A percentile compares a stretch with the other conserved stretches of the same genome.
These are phyloP conservation scores for Cosmopolites sordidus DNA, from an alignment of 2,888 invertebrate species.

Conservation along the genomic window DNA sequence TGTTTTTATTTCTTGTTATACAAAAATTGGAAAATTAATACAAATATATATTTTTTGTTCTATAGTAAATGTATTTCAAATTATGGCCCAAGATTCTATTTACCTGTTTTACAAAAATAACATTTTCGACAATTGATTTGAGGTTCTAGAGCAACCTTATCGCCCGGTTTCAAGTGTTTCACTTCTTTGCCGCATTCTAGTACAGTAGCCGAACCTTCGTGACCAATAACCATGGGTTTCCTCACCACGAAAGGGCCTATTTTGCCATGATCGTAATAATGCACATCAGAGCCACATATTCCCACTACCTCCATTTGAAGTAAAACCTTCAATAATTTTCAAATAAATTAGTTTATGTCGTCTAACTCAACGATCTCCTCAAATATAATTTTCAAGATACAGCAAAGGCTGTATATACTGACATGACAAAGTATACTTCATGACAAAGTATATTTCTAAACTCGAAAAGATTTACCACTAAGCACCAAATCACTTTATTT, in stretches of 20 bases:
- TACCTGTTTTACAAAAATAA: conserved; percentile 67
- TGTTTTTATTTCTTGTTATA: too few species aligned
- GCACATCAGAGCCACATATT: conserved; percentile 93
- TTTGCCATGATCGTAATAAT: conserved; percentile 78
- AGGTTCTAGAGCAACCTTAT: conserved; percentile 91
- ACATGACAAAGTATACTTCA: too few species aligned
- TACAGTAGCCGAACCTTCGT: conserved; percentile 81
- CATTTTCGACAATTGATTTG: conserved; percentile 81
- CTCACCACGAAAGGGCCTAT: conserved; percentile 83
- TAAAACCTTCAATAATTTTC: conserved; percentile 45
- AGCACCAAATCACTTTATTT: too few species aligned
- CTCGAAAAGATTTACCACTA: too few species aligned
- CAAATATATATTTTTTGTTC: background rate
- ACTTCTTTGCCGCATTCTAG: conserved; percentile 69
- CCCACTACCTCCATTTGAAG: conserved; percentile 86
- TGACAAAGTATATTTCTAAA: too few species aligned
- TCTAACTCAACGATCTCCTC: too few species aligned
- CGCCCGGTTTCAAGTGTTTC: conserved; percentile 62
- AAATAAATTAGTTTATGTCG: too few species aligned
- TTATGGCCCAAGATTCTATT: background rate
- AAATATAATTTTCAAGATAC: too few species aligned
- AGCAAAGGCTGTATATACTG: too few species aligned
- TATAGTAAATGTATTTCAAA: background rate
- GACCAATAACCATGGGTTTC: conserved; percentile 85
- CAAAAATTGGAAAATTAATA: too few species aligned